Evolutionary conservation across 2,888 invertebrate genomes (phyloP).

Genomic region (Tolmerus cingulatus): DNA sequence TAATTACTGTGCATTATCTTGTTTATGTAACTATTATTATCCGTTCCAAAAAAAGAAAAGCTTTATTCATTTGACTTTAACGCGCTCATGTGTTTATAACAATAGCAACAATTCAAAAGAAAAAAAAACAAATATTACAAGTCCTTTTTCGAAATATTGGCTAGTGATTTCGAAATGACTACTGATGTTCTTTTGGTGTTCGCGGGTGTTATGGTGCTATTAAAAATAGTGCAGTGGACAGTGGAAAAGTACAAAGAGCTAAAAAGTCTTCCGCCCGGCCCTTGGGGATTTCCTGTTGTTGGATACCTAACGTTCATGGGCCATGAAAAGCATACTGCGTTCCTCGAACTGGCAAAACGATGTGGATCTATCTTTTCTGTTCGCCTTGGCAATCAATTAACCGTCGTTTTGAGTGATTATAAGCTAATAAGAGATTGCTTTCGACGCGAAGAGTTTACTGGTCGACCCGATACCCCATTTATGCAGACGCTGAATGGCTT

Average conservation of each 20-base stretch:
- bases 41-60: background rate
- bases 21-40: background rate
- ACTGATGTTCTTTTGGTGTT: conserved; percentile 60
- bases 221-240: conserved; percentile 62
- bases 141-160: conserved; percentile 56
- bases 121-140: conserved; percentile 51
- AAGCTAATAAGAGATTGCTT: conserved; percentile 86
- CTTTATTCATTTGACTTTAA: background rate
- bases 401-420: conserved; percentile 87
- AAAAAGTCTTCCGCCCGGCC: conserved; percentile 81
- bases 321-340: conserved; percentile 77
- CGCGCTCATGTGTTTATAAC: background rate
- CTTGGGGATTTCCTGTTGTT: conserved; percentile 84
- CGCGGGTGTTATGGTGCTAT: conserved; percentile 55
- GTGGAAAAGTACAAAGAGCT: conserved; percentile 58
- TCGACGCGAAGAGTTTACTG: conserved; percentile 85
- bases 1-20: background rate
- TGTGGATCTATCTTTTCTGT: conserved; percentile 86
- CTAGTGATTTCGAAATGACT: conserved; percentile 57
- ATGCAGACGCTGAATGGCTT: conserved; percentile 87
- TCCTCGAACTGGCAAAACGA: conserved; percentile 76
- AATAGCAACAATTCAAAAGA: background rate
- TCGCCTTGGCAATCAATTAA: conserved; percentile 80
- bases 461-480: conserved; percentile 85
- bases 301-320: conserved; percentile 86